phyloP scores from a whole-genome alignment of 2,888 invertebrate species.

The Caenorhabditis becei region DNA sequence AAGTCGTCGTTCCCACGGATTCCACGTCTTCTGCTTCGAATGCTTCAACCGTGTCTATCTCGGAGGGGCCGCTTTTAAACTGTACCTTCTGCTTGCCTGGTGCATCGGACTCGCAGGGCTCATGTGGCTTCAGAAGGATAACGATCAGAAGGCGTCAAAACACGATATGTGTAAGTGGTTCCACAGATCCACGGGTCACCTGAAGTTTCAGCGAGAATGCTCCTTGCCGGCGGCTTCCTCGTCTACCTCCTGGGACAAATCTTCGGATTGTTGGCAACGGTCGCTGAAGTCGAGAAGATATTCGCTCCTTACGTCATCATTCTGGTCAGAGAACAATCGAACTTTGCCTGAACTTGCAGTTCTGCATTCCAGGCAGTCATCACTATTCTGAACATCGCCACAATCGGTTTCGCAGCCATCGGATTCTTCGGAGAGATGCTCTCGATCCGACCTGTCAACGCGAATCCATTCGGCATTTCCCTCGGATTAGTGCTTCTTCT shows the following conservation, averaged over 20 bases:
- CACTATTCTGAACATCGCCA: neutral
- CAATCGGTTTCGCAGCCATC: neutral
- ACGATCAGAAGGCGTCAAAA: neutral
- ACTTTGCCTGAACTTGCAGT: no score
- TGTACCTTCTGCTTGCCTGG: slow-evolving; percentile 52
- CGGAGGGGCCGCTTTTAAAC: slow-evolving; percentile 36
- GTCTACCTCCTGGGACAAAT: slow-evolving; percentile 42
- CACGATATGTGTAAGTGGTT: no score
- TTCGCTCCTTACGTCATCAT: slow-evolving; percentile 48
- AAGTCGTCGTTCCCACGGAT: slow-evolving; percentile 7
- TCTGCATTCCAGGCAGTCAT: slow-evolving; percentile 11
- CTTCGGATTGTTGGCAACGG: slow-evolving; percentile 39
- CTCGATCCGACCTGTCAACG: no score
- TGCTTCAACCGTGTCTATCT: slow-evolving; percentile 28
- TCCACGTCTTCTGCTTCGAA: slow-evolving; percentile 40
- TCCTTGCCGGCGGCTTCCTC: neutral
- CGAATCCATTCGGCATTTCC: neutral
- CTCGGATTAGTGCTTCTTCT: neutral
- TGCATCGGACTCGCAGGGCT: slow-evolving; percentile 49
- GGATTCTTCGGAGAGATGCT: neutral
- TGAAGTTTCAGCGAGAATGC: neutral
- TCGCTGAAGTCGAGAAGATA: slow-evolving; percentile 16
- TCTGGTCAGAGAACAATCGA: no score
- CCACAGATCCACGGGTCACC: neutral
- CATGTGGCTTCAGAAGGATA: slow-evolving; percentile 29